Conservation (phyloP, 1,140 invertebrate species). For the Oreohelix idahoensis region DNA sequence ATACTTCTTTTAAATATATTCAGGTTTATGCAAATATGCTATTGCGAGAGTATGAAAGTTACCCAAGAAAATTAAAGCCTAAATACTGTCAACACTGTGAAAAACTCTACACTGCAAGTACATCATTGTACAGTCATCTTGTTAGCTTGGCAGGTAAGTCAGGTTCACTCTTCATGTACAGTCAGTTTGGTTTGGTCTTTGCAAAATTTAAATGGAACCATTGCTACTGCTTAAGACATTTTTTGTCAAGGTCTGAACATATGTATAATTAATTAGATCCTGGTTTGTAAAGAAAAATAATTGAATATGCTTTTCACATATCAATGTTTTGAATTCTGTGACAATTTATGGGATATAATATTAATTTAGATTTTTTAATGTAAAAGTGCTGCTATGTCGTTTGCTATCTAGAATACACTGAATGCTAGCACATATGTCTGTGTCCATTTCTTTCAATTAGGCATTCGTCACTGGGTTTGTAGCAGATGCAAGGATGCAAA, state of each 20-base stretch:
- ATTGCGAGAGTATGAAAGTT: constrained; percentile 26
- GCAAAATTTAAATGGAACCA: too few relatives aligned
- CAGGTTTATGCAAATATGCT: constrained; percentile 34
- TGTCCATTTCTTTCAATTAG: not conserved
- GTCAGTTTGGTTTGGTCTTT: too few relatives aligned
- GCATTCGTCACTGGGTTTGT: constrained; percentile 31
- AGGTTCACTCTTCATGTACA: not conserved
- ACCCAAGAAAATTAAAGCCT: constrained; percentile 24
- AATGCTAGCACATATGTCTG: not conserved
- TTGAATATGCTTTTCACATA: too few relatives aligned
- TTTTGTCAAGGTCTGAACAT: too few relatives aligned
- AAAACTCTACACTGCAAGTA: constrained; percentile 30
- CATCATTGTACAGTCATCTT: constrained; percentile 32
- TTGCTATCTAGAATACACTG: too few relatives aligned
- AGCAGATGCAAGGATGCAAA: constrained; percentile 21
- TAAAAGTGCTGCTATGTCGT: too few relatives aligned
- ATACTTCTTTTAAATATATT: not conserved
- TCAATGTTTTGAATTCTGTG: too few relatives aligned
- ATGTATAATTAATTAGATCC: too few relatives aligned
- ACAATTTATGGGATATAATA: too few relatives aligned
- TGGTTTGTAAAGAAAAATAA: too few relatives aligned
- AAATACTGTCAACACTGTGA: constrained; percentile 31
- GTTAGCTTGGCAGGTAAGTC: constrained; percentile 32
- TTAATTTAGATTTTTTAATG: too few relatives aligned
- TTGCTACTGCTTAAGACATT: too few relatives aligned